phyloP scores from a whole-genome alignment of 2,888 invertebrate genomes.

The Rotaria socialis region DNA sequence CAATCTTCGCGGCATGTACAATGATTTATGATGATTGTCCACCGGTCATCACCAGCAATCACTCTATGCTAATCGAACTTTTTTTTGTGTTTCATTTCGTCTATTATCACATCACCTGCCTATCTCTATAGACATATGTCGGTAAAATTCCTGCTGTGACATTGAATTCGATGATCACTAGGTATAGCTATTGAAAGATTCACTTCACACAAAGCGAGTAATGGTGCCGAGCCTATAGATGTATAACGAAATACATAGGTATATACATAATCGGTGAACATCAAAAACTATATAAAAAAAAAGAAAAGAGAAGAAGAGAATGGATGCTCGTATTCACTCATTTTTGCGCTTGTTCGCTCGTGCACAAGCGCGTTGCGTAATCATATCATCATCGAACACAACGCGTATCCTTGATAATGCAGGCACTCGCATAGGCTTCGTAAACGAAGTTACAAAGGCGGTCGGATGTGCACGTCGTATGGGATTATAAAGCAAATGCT shows the following conservation, averaged over 20 bases:
- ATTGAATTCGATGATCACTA: neutral
- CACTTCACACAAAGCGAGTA: neutral
- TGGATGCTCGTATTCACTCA: neutral
- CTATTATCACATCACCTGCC: slow-evolving; percentile 23
- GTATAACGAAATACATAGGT: neutral
- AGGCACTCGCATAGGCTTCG: neutral
- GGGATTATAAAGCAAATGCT: slow-evolving; percentile 16
- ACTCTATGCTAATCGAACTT: slow-evolving; percentile 7
- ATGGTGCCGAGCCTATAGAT: neutral
- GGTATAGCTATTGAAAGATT: neutral
- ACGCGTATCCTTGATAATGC: neutral
- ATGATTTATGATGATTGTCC: neutral
- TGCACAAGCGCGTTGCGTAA: neutral
- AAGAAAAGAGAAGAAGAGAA: neutral
- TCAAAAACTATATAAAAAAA: too few relatives aligned
- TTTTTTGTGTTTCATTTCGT: neutral
- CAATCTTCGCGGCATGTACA: slow-evolving; percentile 2
- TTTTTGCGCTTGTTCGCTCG: neutral
- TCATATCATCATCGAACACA: neutral
- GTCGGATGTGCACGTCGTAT: neutral
- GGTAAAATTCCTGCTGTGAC: neutral
- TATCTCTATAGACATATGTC: slow-evolving; percentile 2
- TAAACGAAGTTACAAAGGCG: slow-evolving; percentile 26
- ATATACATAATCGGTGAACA: neutral
- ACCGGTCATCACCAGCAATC: slow-evolving; percentile 1